Evolutionary conservation across 64 coral and sea anemone species (phyloP).

Genomic region (Montipora cactus): DNA sequence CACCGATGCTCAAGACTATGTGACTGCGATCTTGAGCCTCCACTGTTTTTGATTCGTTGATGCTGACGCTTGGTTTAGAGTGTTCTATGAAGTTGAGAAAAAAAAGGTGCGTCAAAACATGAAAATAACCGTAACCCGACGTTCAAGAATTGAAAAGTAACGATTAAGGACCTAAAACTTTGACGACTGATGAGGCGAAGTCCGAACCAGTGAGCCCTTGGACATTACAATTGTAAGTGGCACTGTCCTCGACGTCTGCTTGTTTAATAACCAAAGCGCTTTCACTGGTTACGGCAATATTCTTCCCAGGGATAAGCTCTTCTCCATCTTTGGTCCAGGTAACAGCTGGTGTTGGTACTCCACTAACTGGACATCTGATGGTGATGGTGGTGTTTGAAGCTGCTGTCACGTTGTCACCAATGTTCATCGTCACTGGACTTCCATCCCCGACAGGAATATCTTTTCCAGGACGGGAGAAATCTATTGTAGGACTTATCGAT

Average conservation of each 20-base stretch:
- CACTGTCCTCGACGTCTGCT: constrained; percentile 28
- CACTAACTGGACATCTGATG: constrained; percentile 78
- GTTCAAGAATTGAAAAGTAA: too few species aligned
- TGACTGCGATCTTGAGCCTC: constrained; percentile 35
- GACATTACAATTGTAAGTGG: constrained; percentile 62
- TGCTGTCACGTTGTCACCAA: constrained; percentile 83
- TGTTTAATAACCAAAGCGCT: constrained; percentile 60
- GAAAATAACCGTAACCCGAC: too few species aligned
- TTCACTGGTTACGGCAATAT: constrained; percentile 26
- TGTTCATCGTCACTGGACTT: constrained; percentile 41
- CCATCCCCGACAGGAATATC: constrained; percentile 56
- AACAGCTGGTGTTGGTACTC: constrained; percentile 75
- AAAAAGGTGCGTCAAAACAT: neutral
- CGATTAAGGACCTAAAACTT: constrained; percentile 62
- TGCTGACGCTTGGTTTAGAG: constrained; percentile 1
- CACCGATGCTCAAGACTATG: constrained; percentile 57
- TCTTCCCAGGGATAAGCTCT: constrained; percentile 2
- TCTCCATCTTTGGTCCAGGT: constrained; percentile 85
- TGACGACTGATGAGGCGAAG: constrained; percentile 24
- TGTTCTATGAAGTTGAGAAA: neutral
- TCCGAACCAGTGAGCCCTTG: constrained; percentile 50
- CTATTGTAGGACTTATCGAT: constrained; percentile 67
- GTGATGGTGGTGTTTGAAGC: constrained; percentile 62
- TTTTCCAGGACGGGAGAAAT: constrained; percentile 10
- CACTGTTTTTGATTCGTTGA: neutral